These are phyloP conservation scores for Colinus virginianus DNA, from an alignment of 2,113 vertebrate genomes.

Conservation along the genomic window DNA sequence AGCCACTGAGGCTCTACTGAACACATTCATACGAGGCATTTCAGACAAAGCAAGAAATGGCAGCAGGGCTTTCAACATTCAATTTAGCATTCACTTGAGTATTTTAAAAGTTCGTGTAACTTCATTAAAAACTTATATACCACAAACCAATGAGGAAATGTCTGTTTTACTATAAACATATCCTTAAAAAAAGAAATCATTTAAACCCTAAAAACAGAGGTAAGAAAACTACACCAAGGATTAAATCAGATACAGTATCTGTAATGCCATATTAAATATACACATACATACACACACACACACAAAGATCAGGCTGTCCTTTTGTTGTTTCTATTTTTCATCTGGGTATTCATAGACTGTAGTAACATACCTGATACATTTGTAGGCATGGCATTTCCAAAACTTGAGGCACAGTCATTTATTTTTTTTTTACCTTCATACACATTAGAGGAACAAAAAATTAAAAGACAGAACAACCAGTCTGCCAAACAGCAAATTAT, in stretches of 20 bases:
- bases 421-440: background rate
- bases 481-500: background rate
- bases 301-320: background rate
- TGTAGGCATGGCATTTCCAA: background rate
- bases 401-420: background rate
- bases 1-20: background rate
- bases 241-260: background rate
- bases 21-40: background rate
- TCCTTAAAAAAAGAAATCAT: background rate
- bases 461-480: background rate
- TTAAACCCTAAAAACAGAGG: background rate
- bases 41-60: background rate
- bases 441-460: background rate
- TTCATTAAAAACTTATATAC: constrained; percentile 20
- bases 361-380: background rate
- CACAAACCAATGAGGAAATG: background rate
- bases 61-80: background rate
- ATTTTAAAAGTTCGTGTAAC: background rate
- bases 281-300: background rate
- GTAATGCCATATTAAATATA: background rate
- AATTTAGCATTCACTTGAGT: background rate
- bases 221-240: background rate
- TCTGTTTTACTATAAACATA: background rate
- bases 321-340: background rate
- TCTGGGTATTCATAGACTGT: background rate